These are phyloP conservation scores for Apodemia hepburni DNA, from an alignment of 2,888 invertebrate genomes.

Conservation along the genomic window DNA sequence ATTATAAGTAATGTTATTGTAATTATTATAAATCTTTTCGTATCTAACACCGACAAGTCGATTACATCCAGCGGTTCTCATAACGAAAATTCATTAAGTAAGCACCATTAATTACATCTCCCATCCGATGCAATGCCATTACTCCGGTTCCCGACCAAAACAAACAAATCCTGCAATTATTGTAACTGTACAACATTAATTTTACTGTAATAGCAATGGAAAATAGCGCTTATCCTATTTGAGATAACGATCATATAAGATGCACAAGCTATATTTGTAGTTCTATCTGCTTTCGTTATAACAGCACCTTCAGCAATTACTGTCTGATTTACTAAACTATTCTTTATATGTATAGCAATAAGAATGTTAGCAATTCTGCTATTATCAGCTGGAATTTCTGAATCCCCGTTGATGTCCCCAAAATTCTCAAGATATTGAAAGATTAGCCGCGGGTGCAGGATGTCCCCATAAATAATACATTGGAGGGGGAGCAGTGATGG, in stretches of 20 bases:
- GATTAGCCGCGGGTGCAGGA: conserved; percentile 73
- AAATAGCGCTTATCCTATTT: conserved; percentile 31
- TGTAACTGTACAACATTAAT: conserved; percentile 48
- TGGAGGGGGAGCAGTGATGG: conserved; percentile 70
- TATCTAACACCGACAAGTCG: conserved; percentile 37
- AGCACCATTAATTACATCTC: conserved; percentile 67
- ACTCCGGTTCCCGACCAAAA: conserved; percentile 68
- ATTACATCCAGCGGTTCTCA: conserved; percentile 49
- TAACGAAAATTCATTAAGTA: conserved; percentile 73
- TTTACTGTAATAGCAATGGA: conserved; percentile 24
- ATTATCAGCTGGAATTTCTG: conserved; percentile 36
- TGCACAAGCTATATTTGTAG: conserved; percentile 38
- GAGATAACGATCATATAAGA: conserved; percentile 34
- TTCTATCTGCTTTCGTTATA: conserved; percentile 44
- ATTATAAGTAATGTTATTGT: conserved; percentile 8
- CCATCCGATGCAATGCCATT: conserved; percentile 64
- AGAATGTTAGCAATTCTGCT: conserved; percentile 29
- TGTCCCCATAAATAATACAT: conserved; percentile 79
- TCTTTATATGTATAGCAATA: conserved; percentile 41
- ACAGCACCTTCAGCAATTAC: conserved; percentile 37
- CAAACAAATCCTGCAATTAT: conserved; percentile 77
- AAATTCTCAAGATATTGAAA: conserved; percentile 79
- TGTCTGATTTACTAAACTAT: conserved; percentile 39
- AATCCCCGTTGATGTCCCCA: conserved; percentile 57
- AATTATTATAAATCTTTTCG: conserved; percentile 14